Percentiles rank a stretch among this genome's conserved stretches.
These are phyloP conservation scores for Hydractinia symbiolongicarpus DNA, from an alignment of 30 jellyfish, hydroid and myxozoan species.

Conservation along the genomic window DNA sequence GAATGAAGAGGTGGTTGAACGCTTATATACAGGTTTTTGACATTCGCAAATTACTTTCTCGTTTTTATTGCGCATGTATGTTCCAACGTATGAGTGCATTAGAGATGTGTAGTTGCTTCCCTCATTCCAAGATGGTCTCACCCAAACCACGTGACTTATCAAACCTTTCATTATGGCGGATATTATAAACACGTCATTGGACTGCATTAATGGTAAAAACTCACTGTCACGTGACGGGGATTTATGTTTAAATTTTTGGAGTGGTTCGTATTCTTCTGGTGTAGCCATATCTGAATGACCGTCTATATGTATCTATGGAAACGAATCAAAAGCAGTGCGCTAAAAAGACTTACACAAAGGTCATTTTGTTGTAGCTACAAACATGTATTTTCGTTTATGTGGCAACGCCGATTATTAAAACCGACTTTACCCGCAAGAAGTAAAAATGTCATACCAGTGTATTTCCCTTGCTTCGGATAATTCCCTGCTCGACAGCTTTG, in stretches of 20 bases:
- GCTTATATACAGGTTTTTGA: neutral
- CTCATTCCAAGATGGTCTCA: constrained; percentile 25
- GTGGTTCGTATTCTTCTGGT: constrained; percentile 7
- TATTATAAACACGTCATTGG: constrained; percentile 41
- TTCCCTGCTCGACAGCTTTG: constrained; percentile 31
- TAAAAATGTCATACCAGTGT: constrained; percentile 12
- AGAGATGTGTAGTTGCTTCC: neutral
- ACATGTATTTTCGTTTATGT: neutral
- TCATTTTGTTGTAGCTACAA: neutral
- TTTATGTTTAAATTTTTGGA: neutral
- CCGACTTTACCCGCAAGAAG: neutral
- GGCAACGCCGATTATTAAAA: neutral
- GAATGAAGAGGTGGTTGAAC: neutral
- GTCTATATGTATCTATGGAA: constrained; percentile 39
- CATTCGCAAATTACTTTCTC: constrained; percentile 21
- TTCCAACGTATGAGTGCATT: constrained; percentile 12
- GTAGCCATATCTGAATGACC: constrained; percentile 53
- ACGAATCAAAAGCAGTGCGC: neutral
- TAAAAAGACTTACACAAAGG: neutral
- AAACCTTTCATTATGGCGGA: constrained; percentile 36
- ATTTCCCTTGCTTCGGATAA: constrained; percentile 3
- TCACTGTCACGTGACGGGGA: constrained; percentile 9
- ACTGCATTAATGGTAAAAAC: constrained; percentile 38
- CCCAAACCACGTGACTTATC: constrained; percentile 27
- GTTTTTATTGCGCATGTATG: neutral